phyloP scores from a whole-genome alignment of 2,888 invertebrate species.

The Orthonychiurus folsomi region DNA sequence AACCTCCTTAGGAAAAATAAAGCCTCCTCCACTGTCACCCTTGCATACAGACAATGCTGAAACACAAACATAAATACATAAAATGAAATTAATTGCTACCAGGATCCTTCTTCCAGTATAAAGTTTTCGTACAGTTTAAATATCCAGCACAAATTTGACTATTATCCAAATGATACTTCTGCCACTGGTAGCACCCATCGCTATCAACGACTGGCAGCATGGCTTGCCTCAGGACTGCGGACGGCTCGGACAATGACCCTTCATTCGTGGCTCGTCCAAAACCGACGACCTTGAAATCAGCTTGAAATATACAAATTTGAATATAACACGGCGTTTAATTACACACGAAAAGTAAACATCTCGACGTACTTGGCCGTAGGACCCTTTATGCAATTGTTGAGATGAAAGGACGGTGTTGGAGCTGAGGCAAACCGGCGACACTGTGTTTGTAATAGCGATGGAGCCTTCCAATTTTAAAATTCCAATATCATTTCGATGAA shows the following conservation, averaged over 20 bases:
- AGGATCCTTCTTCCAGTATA: neutral
- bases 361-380: neutral
- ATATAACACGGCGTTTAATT: neutral
- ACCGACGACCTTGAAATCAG: slow-evolving; percentile 1
- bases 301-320: neutral
- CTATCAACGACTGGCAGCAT: neutral
- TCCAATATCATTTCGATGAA: slow-evolving; percentile 2
- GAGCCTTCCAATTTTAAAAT: neutral
- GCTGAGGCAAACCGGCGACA: slow-evolving; percentile 2
- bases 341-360: neutral
- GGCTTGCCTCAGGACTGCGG: neutral
- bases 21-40: slow-evolving; percentile 4
- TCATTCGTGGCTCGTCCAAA: neutral
- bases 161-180: neutral
- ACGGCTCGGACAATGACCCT: neutral
- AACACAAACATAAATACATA: neutral
- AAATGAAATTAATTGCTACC: too few species aligned
- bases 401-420: neutral
- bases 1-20: neutral
- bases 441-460: neutral
- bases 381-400: neutral
- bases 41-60: neutral
- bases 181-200: neutral
- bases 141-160: slow-evolving; percentile 7
- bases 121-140: neutral